Percentiles rank a stretch among this genome's conserved stretches.
phyloP scores from a whole-genome alignment of 2,888 invertebrate genomes.

The Hyppa rectilinea region DNA sequence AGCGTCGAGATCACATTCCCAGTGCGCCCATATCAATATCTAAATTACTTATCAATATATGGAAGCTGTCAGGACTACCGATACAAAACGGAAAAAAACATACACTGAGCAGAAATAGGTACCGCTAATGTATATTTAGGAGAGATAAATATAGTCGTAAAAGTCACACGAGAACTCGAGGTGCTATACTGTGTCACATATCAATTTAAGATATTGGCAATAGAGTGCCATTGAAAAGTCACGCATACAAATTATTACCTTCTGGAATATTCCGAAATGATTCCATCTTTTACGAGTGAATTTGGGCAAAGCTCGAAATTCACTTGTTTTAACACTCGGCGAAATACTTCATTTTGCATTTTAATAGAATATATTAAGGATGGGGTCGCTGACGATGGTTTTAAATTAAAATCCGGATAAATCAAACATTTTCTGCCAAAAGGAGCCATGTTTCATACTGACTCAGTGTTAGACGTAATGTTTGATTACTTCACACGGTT shows the following conservation, averaged over 20 bases:
- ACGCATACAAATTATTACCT: constrained; percentile 67
- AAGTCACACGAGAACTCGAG: constrained; percentile 74
- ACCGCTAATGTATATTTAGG: constrained; percentile 75
- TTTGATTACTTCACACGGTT: constrained; percentile 10
- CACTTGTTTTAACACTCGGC: constrained; percentile 60
- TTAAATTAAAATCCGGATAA: constrained; percentile 62
- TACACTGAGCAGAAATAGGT: constrained; percentile 60
- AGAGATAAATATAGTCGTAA: constrained; percentile 76
- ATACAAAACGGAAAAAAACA: constrained; percentile 64
- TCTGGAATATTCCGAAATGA: constrained; percentile 54
- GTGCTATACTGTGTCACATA: constrained; percentile 79
- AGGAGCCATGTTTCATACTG: constrained; percentile 16
- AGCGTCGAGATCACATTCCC: constrained; percentile 63
- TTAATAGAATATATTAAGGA: constrained; percentile 64
- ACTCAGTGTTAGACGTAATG: constrained; percentile 23
- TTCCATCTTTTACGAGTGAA: constrained; percentile 54
- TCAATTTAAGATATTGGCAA: constrained; percentile 82
- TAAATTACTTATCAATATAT: constrained; percentile 76
- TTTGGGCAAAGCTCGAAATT: constrained; percentile 54
- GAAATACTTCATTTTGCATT: constrained; percentile 66
- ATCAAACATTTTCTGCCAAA: constrained; percentile 48
- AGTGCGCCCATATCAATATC: constrained; percentile 69
- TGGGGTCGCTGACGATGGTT: constrained; percentile 44
- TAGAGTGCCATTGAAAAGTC: constrained; percentile 62
- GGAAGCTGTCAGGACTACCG: constrained; percentile 61